Percentiles rank a stretch among this genome's conserved stretches.
These are phyloP conservation scores for Cydia pomonella DNA, from an alignment of 1,140 invertebrate genomes.

Conservation along the genomic window DNA sequence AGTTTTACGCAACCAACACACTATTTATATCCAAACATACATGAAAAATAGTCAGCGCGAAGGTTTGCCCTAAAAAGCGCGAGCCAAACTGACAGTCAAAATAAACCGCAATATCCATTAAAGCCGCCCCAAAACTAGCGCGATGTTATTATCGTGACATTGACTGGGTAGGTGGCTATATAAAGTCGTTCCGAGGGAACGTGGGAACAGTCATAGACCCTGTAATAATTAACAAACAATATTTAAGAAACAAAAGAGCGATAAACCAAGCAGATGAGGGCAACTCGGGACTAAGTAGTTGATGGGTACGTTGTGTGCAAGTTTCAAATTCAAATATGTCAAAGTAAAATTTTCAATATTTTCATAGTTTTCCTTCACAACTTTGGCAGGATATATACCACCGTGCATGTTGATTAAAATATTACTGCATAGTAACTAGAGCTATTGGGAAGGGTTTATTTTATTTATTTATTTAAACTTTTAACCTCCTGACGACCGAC, in stretches of 20 bases:
- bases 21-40: too few species aligned
- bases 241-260: constrained; percentile 46
- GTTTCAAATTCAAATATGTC: too few species aligned
- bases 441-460: too few species aligned
- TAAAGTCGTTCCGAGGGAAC: background rate
- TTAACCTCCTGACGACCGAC: too few species aligned
- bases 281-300: background rate
- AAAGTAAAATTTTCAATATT: too few species aligned
- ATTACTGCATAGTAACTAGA: too few species aligned
- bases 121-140: constrained; percentile 31
- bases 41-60: background rate
- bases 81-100: background rate
- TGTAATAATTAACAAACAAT: constrained; percentile 42
- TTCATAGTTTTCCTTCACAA: too few species aligned
- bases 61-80: background rate
- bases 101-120: constrained; percentile 35
- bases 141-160: constrained; percentile 43
- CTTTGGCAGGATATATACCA: too few species aligned
- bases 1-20: too few species aligned
- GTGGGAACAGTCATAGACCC: constrained; percentile 31
- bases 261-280: constrained; percentile 40
- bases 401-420: too few species aligned
- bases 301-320: too few species aligned
- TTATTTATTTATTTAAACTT: too few species aligned
- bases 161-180: constrained; percentile 40